Base-by-base conservation (phyloP, 2,113 vertebrate genomes). In the Mesembrinibis cayennensis region DNA sequence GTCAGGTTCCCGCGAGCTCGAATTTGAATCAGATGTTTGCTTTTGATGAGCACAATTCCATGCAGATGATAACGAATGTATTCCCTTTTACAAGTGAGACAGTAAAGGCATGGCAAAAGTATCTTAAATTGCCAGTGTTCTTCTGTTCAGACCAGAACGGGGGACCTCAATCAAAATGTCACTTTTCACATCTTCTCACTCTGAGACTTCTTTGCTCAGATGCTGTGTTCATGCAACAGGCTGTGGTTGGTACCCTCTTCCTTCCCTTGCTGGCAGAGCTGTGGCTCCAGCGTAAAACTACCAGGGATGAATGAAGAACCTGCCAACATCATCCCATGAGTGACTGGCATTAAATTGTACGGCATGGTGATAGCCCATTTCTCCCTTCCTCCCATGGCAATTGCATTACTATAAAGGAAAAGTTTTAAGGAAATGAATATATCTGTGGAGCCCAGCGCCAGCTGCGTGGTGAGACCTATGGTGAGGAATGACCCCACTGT, bases 1-100 rank as follows among this genome's bases (percentile, higher is more conserved):
- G 71, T 80, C 47, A 73, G 45, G 42, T 66, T 91, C 74, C 49
- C 4, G 1, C 80, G 71, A 88, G 81, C 32, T 83, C 0, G 0
- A 66, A 94, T 84, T 90, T 80, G 63, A 93, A 91, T 93, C 7
- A 49, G 61, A 19, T 34, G 65, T 95, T 91, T 90, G 34, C 65
- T 93, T 93, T 85, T 87, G 70, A 62, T 77, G 62, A 80, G 16
- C 44, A 44, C 21, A 38, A 15, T 83, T 80, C 47, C 58, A 56
- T 71, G 40, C n/a, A 50, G 44, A 83, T 82, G 52, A 65, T 89
- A 76, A 78, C 2, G 8, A 91, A 82, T 70, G 12, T 19, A 40
- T 87, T 89, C 27, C 10, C 40, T 80, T 85, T 77, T 45, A 58
- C 53, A 78, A 69, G 44, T 2, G 17, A 91, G 69, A 32, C 15